Evolutionary conservation across 2,113 vertebrate genomes (phyloP), one percentile per base, ranked within the genome.

Genomic region (Syngnathus scovelli): DNA sequence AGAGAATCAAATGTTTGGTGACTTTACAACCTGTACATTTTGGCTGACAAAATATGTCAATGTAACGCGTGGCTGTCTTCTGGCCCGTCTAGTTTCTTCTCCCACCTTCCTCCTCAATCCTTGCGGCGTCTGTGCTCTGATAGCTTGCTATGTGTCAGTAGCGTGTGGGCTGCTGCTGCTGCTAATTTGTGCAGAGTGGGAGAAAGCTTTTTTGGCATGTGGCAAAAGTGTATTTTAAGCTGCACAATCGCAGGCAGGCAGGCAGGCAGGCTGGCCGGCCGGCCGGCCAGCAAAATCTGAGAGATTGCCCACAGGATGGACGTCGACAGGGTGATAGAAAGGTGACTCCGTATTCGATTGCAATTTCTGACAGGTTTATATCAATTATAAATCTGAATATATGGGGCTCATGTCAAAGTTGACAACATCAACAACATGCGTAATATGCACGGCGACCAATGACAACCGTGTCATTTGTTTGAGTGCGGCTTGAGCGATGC

Each of bases 181-280:
- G 88, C 82, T 89, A 88, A 89, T 89, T 89, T 89, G 88, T 89
- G 88, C 85, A 85, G 85, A 89, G 86, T 87, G 81, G 86, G 79
- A 87, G 84, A 89, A 85, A 87, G 86, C 82, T 79, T 81, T 86
- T 89, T 87, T 87, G 88, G 83, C 82, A 85, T 60, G 37, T 64
- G 66, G 71, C 83, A 67, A 78, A 78, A 78, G 74, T 79, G 59
- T 49, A 75, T 81, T 86, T 89, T 88, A 86, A 77, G 72, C 65
- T 75, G 36, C 65, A 61, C 23, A 36, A 68, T 36, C 41, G 58
- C 76, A 78, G 74, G 76, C 19, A 68, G 36, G 56, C 59, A 68
- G 48, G 68, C 61, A 68, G 46, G 64, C 23, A 23, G 23, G 23
- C 23, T 1, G 23, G 23, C 27, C 27, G 27, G 27, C 23, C 23